phyloP scores from a whole-genome alignment of 2,797 vertebrate species.

The Rhinichthys osculus region DNA sequence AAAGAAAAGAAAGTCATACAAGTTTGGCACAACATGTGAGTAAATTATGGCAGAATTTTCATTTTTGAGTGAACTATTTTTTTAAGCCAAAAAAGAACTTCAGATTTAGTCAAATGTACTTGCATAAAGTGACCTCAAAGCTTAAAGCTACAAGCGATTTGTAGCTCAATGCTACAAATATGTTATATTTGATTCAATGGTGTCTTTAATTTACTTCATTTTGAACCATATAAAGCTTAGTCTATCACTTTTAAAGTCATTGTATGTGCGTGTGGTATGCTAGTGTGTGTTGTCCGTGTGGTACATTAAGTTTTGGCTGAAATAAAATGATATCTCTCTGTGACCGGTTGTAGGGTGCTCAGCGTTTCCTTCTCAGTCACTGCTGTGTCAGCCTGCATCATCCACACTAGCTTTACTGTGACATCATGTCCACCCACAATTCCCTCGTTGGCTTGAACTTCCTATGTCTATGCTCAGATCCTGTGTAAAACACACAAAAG shows the following conservation, averaged over 20 bases:
- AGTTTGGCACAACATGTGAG: not conserved
- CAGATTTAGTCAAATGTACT: not conserved
- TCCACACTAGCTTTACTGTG: slow-evolving; percentile 48
- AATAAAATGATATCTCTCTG: not conserved
- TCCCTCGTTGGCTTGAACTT: slow-evolving; percentile 42
- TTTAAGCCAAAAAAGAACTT: not conserved
- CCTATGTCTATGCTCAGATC: slow-evolving; percentile 37
- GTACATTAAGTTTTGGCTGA: not conserved
- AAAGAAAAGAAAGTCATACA: not conserved
- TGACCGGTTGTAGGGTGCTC: not conserved
- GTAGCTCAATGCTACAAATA: too few species aligned
- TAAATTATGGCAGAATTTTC: not conserved
- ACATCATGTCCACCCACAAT: slow-evolving; percentile 49
- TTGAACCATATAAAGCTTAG: not conserved
- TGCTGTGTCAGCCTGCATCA: slow-evolving; percentile 33
- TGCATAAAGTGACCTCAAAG: not conserved
- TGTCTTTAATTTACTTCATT: not conserved
- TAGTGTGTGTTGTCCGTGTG: not conserved
- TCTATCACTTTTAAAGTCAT: not conserved
- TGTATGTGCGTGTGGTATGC: not conserved
- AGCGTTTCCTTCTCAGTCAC: not conserved
- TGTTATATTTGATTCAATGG: not conserved
- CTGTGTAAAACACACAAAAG: slow-evolving; percentile 42
- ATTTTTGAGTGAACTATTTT: not conserved
- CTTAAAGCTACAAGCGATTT: not conserved